Evolutionary conservation across 2,888 invertebrate genomes (phyloP), one percentile per base, ranked within the genome.

Genomic region (Hylaea fasciaria): DNA sequence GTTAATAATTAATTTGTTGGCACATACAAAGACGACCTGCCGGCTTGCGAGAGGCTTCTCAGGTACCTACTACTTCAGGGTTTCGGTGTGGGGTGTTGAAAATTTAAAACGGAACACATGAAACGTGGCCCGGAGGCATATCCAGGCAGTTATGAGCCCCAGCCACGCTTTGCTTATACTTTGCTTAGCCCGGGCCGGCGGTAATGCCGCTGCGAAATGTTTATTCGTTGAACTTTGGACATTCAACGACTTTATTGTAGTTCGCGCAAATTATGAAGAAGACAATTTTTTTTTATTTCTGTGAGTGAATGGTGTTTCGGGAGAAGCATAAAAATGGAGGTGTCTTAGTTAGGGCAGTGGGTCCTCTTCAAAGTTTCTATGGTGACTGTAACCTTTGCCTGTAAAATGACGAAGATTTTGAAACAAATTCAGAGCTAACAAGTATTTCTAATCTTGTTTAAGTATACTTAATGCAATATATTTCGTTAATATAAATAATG

Each of bases 1-100:
- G 72, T 87, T 73, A 87, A 88, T 88, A 84, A 87, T 89, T 87
- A 90, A 91, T 87, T 82, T 82, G 85, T 83, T 82, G 79, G 79
- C 85, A 78, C 84, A 83, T 80, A 82, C 82, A 81, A 77, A 77
- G 78, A 74, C 32, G 71, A 41, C 41, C 29, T 16, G 35, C 52
- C 3, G 2, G 17, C 13, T 32, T 46, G 50, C 41, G 51, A 49
- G 48, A 45, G 41, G 47, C 50, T 51, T 59, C 66, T 66, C 59
- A 37, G 11, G 37, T n/a, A 37, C 32, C 32, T 32, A 32, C 35
- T 11, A 35, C 37, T n/a, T 37, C 1, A 37, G 37, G 37, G 37
- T 37, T 37, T 37, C 14, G 40, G 37, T 59, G 50, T 55, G 51
- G 62, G 49, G 48, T 63, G 68, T 65, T 66, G 68, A 71, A 71